phyloP scores from a whole-genome alignment of 2,113 vertebrate species.

The Kryptolebias marmoratus region DNA sequence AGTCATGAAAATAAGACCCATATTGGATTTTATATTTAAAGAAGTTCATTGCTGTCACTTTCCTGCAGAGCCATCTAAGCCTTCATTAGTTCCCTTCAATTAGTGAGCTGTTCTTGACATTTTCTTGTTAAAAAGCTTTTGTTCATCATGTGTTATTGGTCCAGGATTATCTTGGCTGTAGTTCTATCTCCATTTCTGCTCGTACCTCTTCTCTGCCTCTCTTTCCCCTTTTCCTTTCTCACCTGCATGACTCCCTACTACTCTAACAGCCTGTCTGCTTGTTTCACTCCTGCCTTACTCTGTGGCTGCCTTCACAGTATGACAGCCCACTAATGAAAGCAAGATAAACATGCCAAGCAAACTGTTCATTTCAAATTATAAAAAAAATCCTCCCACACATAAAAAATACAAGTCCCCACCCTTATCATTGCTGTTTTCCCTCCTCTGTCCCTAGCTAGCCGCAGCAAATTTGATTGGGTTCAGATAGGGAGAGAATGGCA shows the following conservation, averaged over 20 bases:
- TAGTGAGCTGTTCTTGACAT: constrained; percentile 16
- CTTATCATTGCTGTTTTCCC: constrained; percentile 75
- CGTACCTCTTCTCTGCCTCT: constrained; percentile 18
- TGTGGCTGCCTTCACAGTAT: constrained; percentile 65
- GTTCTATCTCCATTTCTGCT: constrained; percentile 1
- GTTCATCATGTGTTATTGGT: constrained; percentile 2
- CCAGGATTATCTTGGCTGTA: constrained; percentile 17
- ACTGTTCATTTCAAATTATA: constrained; percentile 76
- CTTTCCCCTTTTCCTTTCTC: constrained; percentile 29
- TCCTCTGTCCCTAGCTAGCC: constrained; percentile 64
- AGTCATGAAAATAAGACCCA: neutral
- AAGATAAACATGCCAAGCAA: constrained; percentile 78
- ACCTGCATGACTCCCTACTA: constrained; percentile 49
- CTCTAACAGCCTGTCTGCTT: constrained; percentile 56
- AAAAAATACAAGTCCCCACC: constrained; percentile 54
- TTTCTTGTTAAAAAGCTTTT: constrained; percentile 9
- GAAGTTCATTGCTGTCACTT: neutral
- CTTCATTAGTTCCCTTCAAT: constrained; percentile 14
- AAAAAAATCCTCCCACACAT: constrained; percentile 45
- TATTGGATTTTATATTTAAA: neutral
- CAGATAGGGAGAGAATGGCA: constrained; percentile 79
- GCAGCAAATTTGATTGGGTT: constrained; percentile 81
- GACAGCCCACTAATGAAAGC: constrained; percentile 74
- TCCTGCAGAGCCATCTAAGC: constrained; percentile 2
- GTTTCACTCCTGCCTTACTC: constrained; percentile 50